phyloP scores from a whole-genome alignment of 64 coral and sea anemone species.

The Porites australiensis region DNA sequence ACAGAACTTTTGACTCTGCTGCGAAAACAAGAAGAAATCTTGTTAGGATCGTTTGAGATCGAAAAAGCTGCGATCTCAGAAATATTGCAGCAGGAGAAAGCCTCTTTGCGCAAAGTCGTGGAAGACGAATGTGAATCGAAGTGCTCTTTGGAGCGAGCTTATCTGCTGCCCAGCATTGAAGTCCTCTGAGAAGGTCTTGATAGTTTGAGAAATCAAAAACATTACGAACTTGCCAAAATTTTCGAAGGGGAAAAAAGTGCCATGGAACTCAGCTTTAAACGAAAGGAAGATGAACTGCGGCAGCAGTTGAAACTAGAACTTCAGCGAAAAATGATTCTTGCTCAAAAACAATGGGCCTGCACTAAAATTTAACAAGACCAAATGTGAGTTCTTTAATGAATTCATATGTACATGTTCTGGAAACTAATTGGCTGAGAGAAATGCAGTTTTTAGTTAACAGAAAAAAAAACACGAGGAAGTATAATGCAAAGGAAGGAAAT shows the following conservation, averaged over 20 bases:
- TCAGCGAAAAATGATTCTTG: constrained; percentile 53
- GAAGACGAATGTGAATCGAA: constrained; percentile 51
- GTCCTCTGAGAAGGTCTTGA: constrained; percentile 64
- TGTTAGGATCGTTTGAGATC: constrained; percentile 24
- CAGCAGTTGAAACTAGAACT: constrained; percentile 40
- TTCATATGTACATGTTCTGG: too few relatives aligned
- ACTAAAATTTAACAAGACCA: too few relatives aligned
- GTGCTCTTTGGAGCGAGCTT: constrained; percentile 37
- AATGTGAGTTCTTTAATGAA: too few relatives aligned
- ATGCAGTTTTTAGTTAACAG: too few relatives aligned
- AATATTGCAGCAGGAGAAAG: constrained; percentile 61
- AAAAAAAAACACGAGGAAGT: too few relatives aligned
- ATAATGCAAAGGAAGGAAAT: too few relatives aligned
- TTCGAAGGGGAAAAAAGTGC: constrained; percentile 79
- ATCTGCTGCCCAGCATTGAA: constrained; percentile 35
- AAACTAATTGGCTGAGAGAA: too few relatives aligned
- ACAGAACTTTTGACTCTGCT: constrained; percentile 41
- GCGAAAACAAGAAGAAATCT: constrained; percentile 55
- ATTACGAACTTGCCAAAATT: constrained; percentile 83
- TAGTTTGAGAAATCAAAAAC: constrained; percentile 61
- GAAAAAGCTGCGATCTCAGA: constrained; percentile 52
- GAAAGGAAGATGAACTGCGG: constrained; percentile 68
- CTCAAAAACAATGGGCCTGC: constrained; percentile 47
- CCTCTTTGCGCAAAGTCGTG: constrained; percentile 20
- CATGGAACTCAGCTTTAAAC: constrained; percentile 35